A percentile compares a stretch with the other conserved stretches of the same genome.
Conservation (phyloP, 2,113 vertebrate genomes). For the Apus apus region DNA sequence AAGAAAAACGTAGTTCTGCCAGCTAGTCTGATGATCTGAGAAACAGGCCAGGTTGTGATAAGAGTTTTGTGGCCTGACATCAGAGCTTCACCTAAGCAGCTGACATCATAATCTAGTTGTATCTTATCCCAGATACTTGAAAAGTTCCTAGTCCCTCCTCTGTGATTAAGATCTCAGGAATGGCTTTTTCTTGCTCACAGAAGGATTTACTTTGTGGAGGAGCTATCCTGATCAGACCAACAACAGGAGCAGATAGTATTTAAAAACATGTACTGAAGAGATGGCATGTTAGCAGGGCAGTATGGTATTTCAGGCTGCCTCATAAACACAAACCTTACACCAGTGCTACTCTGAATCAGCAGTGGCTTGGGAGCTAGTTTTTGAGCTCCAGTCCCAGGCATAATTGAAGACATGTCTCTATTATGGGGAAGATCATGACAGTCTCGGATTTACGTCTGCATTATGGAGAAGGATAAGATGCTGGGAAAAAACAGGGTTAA, state of each 20-base stretch:
- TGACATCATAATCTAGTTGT: neutral
- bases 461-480: neutral
- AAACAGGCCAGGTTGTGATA: neutral
- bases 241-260: neutral
- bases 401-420: neutral
- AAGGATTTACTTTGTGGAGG: neutral
- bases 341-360: neutral
- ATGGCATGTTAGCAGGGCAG: neutral
- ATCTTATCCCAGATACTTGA: neutral
- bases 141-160: neutral
- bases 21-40: neutral
- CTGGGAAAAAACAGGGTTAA: neutral
- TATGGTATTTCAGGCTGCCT: neutral
- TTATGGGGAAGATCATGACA: neutral
- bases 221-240: neutral
- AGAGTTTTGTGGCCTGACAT: neutral
- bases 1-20: neutral
- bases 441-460: neutral
- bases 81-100: neutral
- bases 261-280: neutral
- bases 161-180: neutral
- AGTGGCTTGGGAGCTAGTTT: neutral
- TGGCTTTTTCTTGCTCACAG: neutral
- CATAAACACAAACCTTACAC: neutral
- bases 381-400: neutral